Evolutionary conservation across 1,140 invertebrate genomes (phyloP), one percentile per base, ranked within the genome.

Genomic region (Conopomorpha cramerella): DNA sequence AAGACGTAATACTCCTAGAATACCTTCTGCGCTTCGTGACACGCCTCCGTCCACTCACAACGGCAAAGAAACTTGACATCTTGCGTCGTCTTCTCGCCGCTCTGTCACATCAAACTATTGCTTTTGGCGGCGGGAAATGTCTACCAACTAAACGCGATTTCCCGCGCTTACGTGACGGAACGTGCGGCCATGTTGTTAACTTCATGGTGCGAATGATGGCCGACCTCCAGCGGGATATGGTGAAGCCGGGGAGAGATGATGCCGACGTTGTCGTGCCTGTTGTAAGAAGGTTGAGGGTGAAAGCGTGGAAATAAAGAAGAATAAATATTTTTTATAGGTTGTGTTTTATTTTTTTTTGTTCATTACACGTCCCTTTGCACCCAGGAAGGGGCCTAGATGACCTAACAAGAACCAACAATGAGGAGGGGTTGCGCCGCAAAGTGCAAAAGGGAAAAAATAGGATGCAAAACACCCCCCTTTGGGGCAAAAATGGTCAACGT

Each of bases 21-120:
- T 91, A 91, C 58, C 53, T 91, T n/a, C 63, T 90, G 3, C 78
- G 84, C 26, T 88, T 91, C 52, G 51, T 90, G 8, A 82, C 79
- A 8, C 82, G 87, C 39, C 64, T 91, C 8, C 78, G 84, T 26
- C 85, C 85, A 1, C 68, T 86, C 36, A 77, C 74, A 0, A 60
- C 79, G 3, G 79, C 81, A 26, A 81, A 73, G 31, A 82, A 80
- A 44, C 79, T 79, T 23, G 78, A 80, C 31, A 63, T 88, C 1
- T 58, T 88, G 17, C 82, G 82, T 49, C 76, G 87, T 27, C 53
- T 89, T 2, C 65, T 86, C 11, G 84, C 84, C 2, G 79, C 85
- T 3, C 49, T 89, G 2, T 85, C 86, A 1, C 86, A 89, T 15
- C 86, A 89, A 46, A 77, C 65, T 11, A 70, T 88, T 1, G 51